A percentile compares a stretch with the other conserved stretches of the same genome.
phyloP scores from a whole-genome alignment of 2,797 vertebrate species.

The Coendou prehensilis region DNA sequence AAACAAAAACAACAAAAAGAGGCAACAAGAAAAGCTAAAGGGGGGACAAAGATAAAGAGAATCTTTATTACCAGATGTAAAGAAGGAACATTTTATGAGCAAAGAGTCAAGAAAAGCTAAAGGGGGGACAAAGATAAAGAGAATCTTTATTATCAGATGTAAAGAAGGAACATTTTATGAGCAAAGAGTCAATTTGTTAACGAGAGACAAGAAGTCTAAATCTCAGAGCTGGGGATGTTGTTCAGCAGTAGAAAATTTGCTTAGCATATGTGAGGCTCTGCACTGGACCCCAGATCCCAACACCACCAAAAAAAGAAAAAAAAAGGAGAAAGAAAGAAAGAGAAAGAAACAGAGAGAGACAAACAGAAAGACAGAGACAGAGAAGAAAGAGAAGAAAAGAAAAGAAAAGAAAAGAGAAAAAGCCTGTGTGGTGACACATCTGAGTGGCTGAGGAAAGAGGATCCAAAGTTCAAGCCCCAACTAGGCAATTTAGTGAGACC shows the following conservation, averaged over 20 bases:
- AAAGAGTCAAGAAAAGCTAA: neutral
- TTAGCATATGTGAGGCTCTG: neutral
- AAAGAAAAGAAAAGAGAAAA: too few species aligned
- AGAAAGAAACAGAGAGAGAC: too few species aligned
- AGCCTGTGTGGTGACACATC: too few species aligned
- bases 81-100: neutral
- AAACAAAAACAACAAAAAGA: neutral
- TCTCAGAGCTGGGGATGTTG: neutral
- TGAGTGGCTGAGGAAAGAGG: too few species aligned
- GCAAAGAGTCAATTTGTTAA: neutral
- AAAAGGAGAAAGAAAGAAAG: neutral
- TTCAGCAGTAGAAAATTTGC: neutral
- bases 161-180: conserved; percentile 17
- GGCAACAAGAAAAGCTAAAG: neutral
- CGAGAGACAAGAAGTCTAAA: neutral
- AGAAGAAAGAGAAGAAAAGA: too few species aligned
- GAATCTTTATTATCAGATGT: neutral
- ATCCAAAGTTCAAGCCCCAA: too few species aligned
- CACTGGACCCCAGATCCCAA: neutral
- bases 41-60: neutral
- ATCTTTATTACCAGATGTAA: neutral
- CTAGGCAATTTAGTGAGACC: too few species aligned
- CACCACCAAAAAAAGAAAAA: neutral
- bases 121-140: neutral
- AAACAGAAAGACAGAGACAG: too few species aligned